Evolutionary conservation across 2,113 vertebrate genomes (phyloP), one percentile per base, ranked within the genome.

Genomic region (Alligator sinensis): DNA sequence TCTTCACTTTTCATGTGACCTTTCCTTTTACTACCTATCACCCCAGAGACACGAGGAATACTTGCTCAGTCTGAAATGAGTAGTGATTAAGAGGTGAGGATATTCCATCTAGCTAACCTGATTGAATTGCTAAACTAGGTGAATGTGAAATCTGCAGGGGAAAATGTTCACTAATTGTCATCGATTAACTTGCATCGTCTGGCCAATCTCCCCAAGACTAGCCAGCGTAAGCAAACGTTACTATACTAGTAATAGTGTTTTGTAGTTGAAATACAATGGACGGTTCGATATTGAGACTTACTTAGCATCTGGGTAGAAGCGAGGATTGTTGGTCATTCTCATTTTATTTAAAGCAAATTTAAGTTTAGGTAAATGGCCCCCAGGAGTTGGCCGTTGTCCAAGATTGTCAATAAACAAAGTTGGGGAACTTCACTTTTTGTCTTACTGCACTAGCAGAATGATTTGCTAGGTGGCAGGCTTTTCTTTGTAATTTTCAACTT

Each of bases 391-490:
- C 66, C 9, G 38, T 34, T 34, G 30, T 70, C 19, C 30, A 34
- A 34, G 30, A 70, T 30, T 68, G 66, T 68, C 28, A n/a, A 17
- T 18, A 66, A 28, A 0, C 0, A 11, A 19, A 16, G 25, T 10
- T 57, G 3, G n/a, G 64, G 59, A 30, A 2, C 54, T 0, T 25
- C 1, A 2, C 47, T 22, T 82, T 59, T 58, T 86, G 64, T 57
- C 47, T 1, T 0, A 0, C 58, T 86, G 86, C 55, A 9, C 54
- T 72, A 83, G 61, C 86, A 30, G 58, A 4, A 1, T 1, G 4
- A 11, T 22, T 14, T 55, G 47, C 72, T 77, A 70, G 88, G 88
- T 80, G 86, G 83, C 91, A 88, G 87, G 18, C 84, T 91, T 77
- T 64, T 57, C 87, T 84, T 0, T 80, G 5, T 1, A 7, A 34